Base-by-base conservation (phyloP, 2,888 invertebrate species). In the Epinotia bilunana region DNA sequence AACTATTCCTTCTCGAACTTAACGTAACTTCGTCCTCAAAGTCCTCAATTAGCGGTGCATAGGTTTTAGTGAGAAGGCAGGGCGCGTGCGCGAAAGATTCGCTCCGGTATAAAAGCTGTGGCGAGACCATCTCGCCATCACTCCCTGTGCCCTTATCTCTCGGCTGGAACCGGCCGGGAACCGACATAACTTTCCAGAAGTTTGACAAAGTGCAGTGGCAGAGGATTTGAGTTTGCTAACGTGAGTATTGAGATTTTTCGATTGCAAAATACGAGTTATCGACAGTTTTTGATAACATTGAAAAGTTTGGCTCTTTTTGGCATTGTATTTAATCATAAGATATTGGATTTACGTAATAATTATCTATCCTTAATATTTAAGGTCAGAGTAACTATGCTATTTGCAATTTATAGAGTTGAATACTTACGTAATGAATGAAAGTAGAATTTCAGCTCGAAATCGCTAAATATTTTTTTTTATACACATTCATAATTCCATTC, bases 71-170 rank as follows among this genome's bases (percentile, higher is more conserved):
- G 39, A 4, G 39, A 39, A 39, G 2, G 39, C 49, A 78, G 43
- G 53, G 77, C 91, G 92, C 93, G 88, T 89, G 93, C 91, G 91
- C 80, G 77, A 11, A 46, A 58, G 43, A 16, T 70, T 62, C 72
- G 57, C 74, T 61, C 79, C 72, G 74, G 81, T 92, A 91, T 93
- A 93, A 87, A 93, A 91, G 88, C 82, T 80, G 73, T 73, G 77
- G 73, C 77, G 69, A 75, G 75, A 75, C 80, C 78, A 71, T 55
- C 77, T 70, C 76, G 78, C 65, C 78, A 84, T 77, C 92, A 93
- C 91, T 92, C 88, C 89, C 88, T 87, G 39, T 18, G 20, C 43
- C 67, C 71, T n/a, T 13, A 18, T 39, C 18, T 55, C 28, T 55
- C 65, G 57, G 46, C 58, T 65, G 28, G 20, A 65, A 20, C n/a